Evolutionary conservation across 2,797 vertebrate genomes (phyloP).

Genomic region (Rhyacichthys aspro): DNA sequence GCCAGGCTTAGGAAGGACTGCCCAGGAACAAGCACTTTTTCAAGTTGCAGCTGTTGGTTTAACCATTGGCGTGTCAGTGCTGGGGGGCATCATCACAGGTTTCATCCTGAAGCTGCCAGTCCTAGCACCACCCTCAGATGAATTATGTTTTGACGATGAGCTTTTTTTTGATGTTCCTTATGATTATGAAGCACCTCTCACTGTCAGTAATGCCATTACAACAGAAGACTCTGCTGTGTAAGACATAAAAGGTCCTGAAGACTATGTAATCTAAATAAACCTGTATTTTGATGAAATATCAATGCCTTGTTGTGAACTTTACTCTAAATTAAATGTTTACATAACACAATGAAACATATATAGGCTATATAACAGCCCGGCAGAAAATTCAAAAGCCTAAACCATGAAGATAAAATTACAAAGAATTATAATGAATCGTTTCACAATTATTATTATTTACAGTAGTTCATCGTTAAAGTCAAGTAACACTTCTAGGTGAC

Average conservation of each 20-base stretch:
- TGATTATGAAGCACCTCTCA: slow-evolving; percentile 59
- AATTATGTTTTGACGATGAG: slow-evolving; percentile 82
- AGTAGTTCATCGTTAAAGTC: too few relatives aligned
- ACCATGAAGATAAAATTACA: too few relatives aligned
- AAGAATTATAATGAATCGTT: too few relatives aligned
- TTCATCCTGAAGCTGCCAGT: slow-evolving; percentile 74
- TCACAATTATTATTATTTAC: too few relatives aligned
- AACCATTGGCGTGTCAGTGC: slow-evolving; percentile 66
- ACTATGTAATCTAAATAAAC: slow-evolving; percentile 6
- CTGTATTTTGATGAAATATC: too few relatives aligned
- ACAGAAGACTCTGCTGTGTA: slow-evolving; percentile 50
- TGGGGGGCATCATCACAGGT: slow-evolving; percentile 79
- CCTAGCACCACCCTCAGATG: slow-evolving; percentile 72
- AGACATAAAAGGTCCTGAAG: slow-evolving; percentile 3
- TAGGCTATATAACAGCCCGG: too few relatives aligned
- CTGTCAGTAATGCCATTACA: slow-evolving; percentile 17
- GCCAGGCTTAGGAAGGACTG: slow-evolving; percentile 54
- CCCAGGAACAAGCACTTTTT: slow-evolving; percentile 75
- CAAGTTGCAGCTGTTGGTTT: slow-evolving; percentile 79
- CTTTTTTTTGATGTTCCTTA: slow-evolving; percentile 80
- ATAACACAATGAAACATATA: too few relatives aligned
- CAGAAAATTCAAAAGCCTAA: too few relatives aligned
- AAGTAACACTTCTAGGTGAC: too few relatives aligned
- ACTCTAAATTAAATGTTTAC: too few relatives aligned
- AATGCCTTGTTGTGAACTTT: too few relatives aligned